Conservation (phyloP, 2,797 vertebrate genomes). For the Ibycter americanus region DNA sequence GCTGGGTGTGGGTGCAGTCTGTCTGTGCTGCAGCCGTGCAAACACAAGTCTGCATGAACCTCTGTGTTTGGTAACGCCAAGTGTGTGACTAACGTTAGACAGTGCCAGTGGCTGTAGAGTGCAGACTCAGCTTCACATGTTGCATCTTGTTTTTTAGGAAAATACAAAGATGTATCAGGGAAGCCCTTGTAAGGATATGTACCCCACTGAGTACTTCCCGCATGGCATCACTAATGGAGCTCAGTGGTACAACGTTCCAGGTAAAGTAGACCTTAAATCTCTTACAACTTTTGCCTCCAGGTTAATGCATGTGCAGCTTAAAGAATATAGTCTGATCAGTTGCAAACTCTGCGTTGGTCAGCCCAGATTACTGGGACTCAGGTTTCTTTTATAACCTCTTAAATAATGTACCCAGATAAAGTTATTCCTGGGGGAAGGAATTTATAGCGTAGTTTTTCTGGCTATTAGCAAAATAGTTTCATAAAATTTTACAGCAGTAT, state of each 20-base stretch:
- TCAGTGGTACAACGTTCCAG: constrained; percentile 93
- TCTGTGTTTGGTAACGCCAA: not conserved
- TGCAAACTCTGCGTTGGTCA: not conserved
- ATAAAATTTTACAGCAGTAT: constrained; percentile 4
- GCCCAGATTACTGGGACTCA: not conserved
- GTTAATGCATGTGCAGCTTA: not conserved
- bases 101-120: not conserved
- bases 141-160: constrained; percentile 77
- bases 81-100: not conserved
- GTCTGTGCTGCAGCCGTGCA: not conserved
- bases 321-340: not conserved
- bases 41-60: not conserved
- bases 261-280: constrained; percentile 61
- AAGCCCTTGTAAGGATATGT: constrained; percentile 86
- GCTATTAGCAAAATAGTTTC: not conserved
- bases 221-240: constrained; percentile 97
- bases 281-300: not conserved
- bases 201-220: constrained; percentile 85
- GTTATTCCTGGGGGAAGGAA: constrained; percentile 14
- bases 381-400: not conserved
- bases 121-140: not conserved
- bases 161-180: constrained; percentile 90
- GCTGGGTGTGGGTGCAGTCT: not conserved
- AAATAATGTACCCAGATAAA: not conserved
- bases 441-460: constrained; percentile 10